Evolutionary conservation across 2,797 vertebrate genomes (phyloP).

Genomic region (Poecile montanus): DNA sequence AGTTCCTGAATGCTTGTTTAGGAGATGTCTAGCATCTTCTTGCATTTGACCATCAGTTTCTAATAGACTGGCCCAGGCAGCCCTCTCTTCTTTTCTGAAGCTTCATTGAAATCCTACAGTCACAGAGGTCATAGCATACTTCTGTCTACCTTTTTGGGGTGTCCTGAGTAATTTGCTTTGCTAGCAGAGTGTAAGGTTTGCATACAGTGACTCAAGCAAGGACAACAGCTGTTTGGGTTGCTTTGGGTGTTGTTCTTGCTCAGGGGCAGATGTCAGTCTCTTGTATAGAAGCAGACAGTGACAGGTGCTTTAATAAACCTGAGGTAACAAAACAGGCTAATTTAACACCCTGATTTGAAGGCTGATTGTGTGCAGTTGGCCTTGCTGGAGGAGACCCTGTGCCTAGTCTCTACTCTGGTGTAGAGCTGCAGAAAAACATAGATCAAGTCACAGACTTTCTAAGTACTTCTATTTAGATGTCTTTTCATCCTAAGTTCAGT

Average conservation of each 20-base stretch:
- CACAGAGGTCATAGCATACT: not conserved
- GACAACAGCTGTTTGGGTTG: not conserved
- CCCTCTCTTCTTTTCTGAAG: not conserved
- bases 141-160: not conserved
- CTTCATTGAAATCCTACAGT: rapidly evolving
- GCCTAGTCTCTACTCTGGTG: not conserved
- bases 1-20: not conserved
- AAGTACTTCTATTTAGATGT: not conserved
- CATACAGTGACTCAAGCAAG: rapidly evolving
- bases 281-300: not conserved
- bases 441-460: not conserved
- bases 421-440: not conserved
- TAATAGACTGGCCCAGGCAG: not conserved
- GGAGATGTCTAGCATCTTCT: not conserved
- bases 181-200: not conserved
- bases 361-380: not conserved
- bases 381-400: not conserved
- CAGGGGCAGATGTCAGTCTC: not conserved
- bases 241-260: not conserved
- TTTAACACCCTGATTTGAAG: not conserved
- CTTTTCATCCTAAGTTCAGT: not conserved
- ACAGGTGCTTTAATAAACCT: not conserved
- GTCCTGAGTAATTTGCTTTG: not conserved
- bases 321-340: not conserved
- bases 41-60: not conserved